Evolutionary conservation across 1,140 invertebrate species (phyloP).

Genomic region (Brevipalpus yothersi): DNA sequence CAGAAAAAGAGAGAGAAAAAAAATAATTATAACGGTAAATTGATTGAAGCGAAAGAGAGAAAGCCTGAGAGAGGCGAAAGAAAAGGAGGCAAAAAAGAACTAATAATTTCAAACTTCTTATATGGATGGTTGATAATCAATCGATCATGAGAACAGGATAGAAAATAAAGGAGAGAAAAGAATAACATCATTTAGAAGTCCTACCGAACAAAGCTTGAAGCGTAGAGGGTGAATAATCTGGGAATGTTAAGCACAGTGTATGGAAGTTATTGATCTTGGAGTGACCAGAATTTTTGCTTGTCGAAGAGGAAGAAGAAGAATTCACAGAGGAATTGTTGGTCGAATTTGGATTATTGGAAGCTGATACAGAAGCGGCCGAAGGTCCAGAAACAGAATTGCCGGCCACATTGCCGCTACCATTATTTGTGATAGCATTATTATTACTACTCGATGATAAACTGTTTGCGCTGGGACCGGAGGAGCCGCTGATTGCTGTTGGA

Average conservation of each 20-base stretch:
- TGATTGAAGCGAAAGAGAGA: neutral
- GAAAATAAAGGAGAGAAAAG: neutral
- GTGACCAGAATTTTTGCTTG: neutral
- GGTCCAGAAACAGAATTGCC: neutral
- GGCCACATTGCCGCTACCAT: neutral
- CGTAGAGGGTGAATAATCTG: neutral
- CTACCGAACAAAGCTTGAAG: conserved; percentile 2
- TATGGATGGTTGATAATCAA: neutral
- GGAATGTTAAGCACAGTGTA: neutral
- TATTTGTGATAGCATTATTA: neutral
- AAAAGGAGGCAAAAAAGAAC: neutral
- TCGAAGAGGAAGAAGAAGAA: neutral
- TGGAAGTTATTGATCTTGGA: conserved; percentile 2
- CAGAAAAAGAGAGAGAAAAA: neutral
- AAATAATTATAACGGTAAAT: neutral
- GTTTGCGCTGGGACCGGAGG: neutral
- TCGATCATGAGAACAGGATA: neutral
- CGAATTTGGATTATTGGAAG: neutral
- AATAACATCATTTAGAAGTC: neutral
- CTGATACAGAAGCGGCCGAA: neutral
- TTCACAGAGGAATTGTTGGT: neutral
- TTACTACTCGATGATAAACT: neutral
- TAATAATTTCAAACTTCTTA: neutral
- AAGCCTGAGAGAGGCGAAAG: neutral
- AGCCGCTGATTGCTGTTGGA: neutral